A percentile compares a stretch with the other conserved stretches of the same genome.
Conservation (phyloP, 2,888 invertebrate genomes). For the Metacarcinus magister region DNA sequence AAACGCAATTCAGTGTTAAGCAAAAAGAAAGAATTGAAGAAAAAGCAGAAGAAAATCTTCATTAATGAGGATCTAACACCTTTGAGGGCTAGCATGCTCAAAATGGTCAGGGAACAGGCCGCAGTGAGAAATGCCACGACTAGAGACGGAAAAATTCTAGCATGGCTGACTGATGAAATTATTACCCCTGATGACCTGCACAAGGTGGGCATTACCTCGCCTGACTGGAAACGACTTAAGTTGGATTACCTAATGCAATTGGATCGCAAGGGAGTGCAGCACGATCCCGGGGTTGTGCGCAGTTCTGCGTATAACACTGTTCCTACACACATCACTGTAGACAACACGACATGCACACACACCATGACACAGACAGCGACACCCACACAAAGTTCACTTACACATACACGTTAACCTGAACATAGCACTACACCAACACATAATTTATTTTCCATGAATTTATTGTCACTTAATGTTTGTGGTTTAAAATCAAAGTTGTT, state of each 20-base stretch:
- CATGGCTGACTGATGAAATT: background rate
- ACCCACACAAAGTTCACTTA: too few relatives aligned
- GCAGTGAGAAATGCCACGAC: background rate
- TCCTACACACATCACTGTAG: too few relatives aligned
- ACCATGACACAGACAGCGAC: background rate
- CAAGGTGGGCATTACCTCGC: background rate
- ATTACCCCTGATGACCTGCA: background rate
- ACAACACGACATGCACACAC: background rate
- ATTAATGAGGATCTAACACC: slow-evolving; percentile 37
- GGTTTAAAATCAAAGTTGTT: too few relatives aligned
- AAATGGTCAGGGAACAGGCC: background rate
- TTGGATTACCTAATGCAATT: background rate
- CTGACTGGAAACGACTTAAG: background rate
- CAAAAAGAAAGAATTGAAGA: background rate
- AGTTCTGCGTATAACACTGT: too few relatives aligned
- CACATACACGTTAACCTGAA: too few relatives aligned
- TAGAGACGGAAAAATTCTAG: background rate
- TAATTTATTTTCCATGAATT: too few relatives aligned
- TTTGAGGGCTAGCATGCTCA: background rate
- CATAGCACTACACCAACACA: too few relatives aligned
- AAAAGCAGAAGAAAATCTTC: background rate
- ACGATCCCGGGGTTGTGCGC: too few relatives aligned
- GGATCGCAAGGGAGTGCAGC: background rate
- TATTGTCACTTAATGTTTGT: too few relatives aligned
- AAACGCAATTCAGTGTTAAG: background rate